Conservation (phyloP, 2,797 vertebrate genomes). For the Pseudochaenichthys georgianus region DNA sequence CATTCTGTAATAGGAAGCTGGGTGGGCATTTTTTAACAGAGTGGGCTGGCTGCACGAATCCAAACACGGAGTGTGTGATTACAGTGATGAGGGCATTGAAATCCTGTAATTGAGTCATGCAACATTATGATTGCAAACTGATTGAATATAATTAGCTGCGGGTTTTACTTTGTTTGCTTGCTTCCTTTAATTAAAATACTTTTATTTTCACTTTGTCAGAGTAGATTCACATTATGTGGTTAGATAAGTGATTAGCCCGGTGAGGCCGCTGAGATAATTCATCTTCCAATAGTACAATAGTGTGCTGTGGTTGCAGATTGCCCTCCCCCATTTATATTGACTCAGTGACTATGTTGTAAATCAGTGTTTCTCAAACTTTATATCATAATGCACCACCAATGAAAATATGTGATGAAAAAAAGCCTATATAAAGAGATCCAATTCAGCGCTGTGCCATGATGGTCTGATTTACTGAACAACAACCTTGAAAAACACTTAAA, state of each 20-base stretch:
- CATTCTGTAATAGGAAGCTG: conserved; percentile 58
- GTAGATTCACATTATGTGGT: conserved; percentile 59
- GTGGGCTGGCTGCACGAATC: conserved; percentile 39
- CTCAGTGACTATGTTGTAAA: conserved; percentile 13
- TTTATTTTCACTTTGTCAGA: conserved; percentile 55
- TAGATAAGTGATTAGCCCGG: conserved; percentile 71
- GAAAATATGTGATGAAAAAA: too few species aligned
- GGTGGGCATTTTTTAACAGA: conserved; percentile 68
- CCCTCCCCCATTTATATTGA: not conserved
- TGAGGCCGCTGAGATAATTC: conserved; percentile 64
- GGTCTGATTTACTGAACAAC: too few species aligned
- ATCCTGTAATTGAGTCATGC: conserved; percentile 79
- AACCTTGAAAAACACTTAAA: too few species aligned
- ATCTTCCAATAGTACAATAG: conserved; percentile 56
- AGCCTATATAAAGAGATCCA: too few species aligned
- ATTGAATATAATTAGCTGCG: conserved; percentile 77
- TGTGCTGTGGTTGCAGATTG: conserved; percentile 46
- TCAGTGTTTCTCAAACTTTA: too few species aligned
- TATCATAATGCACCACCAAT: too few species aligned
- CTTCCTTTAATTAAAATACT: conserved; percentile 75
- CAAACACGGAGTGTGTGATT: conserved; percentile 54
- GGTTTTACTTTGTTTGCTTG: conserved; percentile 76
- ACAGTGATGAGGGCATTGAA: conserved; percentile 64
- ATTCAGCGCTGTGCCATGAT: too few species aligned
- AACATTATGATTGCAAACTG: conserved; percentile 75